phyloP scores from a whole-genome alignment of 2,113 vertebrate genomes.

The Varanus komodoensis region DNA sequence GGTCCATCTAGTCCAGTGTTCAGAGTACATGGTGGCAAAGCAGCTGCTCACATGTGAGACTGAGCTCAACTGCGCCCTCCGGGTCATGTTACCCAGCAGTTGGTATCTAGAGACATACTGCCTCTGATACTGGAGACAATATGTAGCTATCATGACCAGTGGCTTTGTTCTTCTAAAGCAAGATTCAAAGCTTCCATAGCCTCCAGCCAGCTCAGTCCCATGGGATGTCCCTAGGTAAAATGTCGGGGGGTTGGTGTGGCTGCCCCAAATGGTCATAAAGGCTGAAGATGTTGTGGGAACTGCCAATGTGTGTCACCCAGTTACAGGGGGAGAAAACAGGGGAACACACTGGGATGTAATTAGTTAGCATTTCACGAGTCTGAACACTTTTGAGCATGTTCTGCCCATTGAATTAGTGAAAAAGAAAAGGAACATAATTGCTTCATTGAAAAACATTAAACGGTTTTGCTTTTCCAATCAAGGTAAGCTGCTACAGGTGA shows the following conservation, averaged over 20 bases:
- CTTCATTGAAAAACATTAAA: constrained; percentile 20
- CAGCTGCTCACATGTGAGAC: too few relatives aligned
- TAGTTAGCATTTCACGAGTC: not conserved
- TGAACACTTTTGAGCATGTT: not conserved
- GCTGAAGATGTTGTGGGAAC: not conserved
- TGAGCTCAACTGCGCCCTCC: too few relatives aligned
- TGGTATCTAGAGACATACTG: too few relatives aligned
- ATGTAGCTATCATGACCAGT: too few relatives aligned
- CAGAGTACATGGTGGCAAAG: too few relatives aligned
- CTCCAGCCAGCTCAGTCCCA: not conserved
- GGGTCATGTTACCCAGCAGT: too few relatives aligned
- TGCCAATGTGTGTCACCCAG: not conserved
- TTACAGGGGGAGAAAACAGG: not conserved
- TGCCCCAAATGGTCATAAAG: not conserved
- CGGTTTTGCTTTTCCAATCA: constrained; percentile 19
- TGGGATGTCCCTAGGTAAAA: not conserved
- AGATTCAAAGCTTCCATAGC: too few relatives aligned
- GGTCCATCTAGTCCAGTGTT: too few relatives aligned
- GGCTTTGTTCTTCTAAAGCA: too few relatives aligned
- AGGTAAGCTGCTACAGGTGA: constrained; percentile 6
- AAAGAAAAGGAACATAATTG: not conserved
- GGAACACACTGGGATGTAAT: not conserved
- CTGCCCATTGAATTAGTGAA: not conserved
- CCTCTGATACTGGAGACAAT: too few relatives aligned
- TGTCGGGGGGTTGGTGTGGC: too few relatives aligned